These are phyloP conservation scores for Silurus lanzhouensis DNA, from an alignment of 2,797 vertebrate species.

Conservation along the genomic window DNA sequence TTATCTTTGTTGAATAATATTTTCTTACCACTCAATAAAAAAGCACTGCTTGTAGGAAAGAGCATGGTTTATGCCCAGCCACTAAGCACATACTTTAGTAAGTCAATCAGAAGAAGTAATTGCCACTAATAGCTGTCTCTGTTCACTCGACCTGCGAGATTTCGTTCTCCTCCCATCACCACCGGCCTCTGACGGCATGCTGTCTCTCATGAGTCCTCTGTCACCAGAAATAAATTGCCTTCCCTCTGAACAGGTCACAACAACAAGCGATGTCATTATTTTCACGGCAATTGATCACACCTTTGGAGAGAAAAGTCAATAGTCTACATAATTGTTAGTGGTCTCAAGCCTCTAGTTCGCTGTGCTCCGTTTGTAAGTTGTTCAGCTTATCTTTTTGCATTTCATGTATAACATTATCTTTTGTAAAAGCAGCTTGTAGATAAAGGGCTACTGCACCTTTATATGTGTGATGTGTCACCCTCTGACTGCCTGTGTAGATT, in stretches of 20 bases:
- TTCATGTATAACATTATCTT: slow-evolving; percentile 28
- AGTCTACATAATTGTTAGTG: slow-evolving; percentile 81
- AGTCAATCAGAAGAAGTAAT: slow-evolving; percentile 60
- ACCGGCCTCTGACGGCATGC: slow-evolving; percentile 70
- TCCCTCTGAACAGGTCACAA: slow-evolving; percentile 79
- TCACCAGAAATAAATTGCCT: slow-evolving; percentile 84
- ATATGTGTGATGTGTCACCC: neutral
- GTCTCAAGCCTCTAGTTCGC: slow-evolving; percentile 70
- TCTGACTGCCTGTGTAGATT: neutral
- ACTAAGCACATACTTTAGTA: slow-evolving; percentile 53
- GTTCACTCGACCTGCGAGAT: slow-evolving; percentile 50
- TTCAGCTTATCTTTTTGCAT: slow-evolving; percentile 43
- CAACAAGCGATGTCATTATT: slow-evolving; percentile 84
- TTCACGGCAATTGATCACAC: slow-evolving; percentile 81
- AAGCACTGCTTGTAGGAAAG: slow-evolving; percentile 12
- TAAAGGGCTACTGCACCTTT: neutral
- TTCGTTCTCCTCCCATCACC: slow-evolving; percentile 65
- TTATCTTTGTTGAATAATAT: slow-evolving; percentile 22
- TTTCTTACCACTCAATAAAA: slow-evolving; percentile 22
- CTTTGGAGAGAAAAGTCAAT: slow-evolving; percentile 82
- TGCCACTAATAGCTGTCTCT: slow-evolving; percentile 58
- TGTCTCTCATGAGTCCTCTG: slow-evolving; percentile 71
- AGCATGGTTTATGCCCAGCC: slow-evolving; percentile 44
- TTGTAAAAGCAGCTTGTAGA: neutral
- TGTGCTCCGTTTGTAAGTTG: slow-evolving; percentile 51